Conservation (phyloP, 2,113 vertebrate genomes). For the Pituophis catenifer region DNA sequence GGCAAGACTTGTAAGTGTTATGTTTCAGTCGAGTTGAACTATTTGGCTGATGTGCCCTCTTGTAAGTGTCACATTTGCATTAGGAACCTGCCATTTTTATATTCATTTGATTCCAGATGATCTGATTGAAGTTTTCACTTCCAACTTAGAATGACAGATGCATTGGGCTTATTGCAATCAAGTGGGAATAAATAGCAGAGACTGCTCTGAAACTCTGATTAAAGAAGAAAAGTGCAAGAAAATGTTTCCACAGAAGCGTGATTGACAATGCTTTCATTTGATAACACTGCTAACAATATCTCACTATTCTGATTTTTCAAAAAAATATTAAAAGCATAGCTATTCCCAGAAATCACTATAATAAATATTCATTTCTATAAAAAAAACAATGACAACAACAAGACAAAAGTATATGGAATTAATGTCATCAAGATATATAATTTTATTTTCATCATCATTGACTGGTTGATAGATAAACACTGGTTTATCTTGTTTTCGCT, state of each 20-base stretch:
- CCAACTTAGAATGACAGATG: constrained; percentile 23
- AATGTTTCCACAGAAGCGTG: no score
- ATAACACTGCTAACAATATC: neutral
- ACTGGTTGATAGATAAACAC: neutral
- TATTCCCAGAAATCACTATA: neutral
- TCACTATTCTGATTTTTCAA: neutral
- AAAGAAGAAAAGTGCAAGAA: neutral
- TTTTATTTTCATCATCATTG: neutral
- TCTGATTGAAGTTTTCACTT: constrained; percentile 27
- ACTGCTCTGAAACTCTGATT: neutral
- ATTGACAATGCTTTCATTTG: neutral
- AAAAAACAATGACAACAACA: accelerated
- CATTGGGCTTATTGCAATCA: neutral
- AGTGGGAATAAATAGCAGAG: neutral
- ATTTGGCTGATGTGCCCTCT: constrained; percentile 11
- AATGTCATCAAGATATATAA: neutral
- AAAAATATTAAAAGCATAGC: neutral
- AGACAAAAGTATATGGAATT: neutral
- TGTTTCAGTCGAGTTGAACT: constrained; percentile 43
- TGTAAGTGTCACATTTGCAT: constrained; percentile 59
- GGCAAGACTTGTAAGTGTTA: constrained; percentile 42
- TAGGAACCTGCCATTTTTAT: constrained; percentile 50
- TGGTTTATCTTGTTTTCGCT: neutral
- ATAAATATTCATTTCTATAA: neutral
- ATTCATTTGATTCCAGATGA: constrained; percentile 32